Conservation (phyloP, 1,140 invertebrate species). For the Pararge aegeria region DNA sequence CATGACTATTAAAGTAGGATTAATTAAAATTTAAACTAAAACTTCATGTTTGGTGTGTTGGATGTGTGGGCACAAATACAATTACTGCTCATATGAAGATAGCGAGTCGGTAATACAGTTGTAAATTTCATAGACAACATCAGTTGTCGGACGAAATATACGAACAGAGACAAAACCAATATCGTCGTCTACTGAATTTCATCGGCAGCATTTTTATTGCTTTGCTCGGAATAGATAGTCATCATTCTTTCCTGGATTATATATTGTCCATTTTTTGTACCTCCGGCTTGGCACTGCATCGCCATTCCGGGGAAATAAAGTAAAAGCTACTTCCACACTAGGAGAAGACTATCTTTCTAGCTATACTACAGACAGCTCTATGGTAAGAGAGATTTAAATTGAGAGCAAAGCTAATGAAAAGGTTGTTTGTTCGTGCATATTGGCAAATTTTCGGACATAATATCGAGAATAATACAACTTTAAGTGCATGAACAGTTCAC, state of each 20-base stretch:
- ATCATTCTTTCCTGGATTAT: neutral
- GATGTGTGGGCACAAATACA: constrained; percentile 42
- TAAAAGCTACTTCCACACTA: too few relatives aligned
- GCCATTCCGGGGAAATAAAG: too few relatives aligned
- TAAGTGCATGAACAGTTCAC: too few relatives aligned
- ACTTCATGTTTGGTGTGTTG: constrained; percentile 43
- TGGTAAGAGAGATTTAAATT: too few relatives aligned
- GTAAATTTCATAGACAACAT: constrained; percentile 33
- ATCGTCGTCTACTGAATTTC: neutral
- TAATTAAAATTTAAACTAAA: constrained; percentile 36
- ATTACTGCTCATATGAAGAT: constrained; percentile 40
- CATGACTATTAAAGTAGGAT: neutral
- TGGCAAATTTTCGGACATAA: too few relatives aligned
- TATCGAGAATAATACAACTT: too few relatives aligned
- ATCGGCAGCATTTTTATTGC: constrained; percentile 44
- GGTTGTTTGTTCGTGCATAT: too few relatives aligned
- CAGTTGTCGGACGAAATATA: constrained; percentile 6
- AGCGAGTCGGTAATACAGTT: neutral
- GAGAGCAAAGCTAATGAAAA: too few relatives aligned
- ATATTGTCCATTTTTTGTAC: neutral
- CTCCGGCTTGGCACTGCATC: too few relatives aligned
- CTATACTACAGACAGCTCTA: too few relatives aligned
- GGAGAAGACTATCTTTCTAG: too few relatives aligned
- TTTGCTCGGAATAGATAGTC: constrained; percentile 13
- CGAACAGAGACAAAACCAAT: constrained; percentile 14